These are phyloP conservation scores for Drosophila melanosoma DNA, from an alignment of 2,888 invertebrate genomes.

Conservation along the genomic window DNA sequence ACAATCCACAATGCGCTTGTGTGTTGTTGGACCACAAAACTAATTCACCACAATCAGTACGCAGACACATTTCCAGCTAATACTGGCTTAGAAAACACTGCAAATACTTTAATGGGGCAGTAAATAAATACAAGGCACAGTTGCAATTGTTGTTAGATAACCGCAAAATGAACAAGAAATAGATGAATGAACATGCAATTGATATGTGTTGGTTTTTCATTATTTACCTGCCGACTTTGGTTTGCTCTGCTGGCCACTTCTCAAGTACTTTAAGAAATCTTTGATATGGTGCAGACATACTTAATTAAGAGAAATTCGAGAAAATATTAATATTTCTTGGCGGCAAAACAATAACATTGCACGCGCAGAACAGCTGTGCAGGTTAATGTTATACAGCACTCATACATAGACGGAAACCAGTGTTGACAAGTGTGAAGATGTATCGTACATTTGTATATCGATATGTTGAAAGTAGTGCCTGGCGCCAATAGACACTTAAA, in stretches of 20 bases:
- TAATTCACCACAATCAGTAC: neutral
- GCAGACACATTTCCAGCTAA: neutral
- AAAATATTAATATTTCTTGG: constrained; percentile 33
- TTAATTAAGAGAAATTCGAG: constrained; percentile 20
- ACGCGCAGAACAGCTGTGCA: constrained; percentile 44
- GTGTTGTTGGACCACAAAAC: neutral
- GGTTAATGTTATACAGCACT: constrained; percentile 19
- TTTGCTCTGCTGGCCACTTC: constrained; percentile 91
- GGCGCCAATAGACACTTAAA: constrained; percentile 11
- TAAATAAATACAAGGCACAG: constrained; percentile 5
- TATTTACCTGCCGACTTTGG: constrained; percentile 90
- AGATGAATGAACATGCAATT: constrained; percentile 53
- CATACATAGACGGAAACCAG: neutral
- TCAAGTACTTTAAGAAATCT: constrained; percentile 90
- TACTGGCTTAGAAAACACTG: neutral
- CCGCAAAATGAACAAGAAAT: constrained; percentile 14
- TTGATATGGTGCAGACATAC: constrained; percentile 90
- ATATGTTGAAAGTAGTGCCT: neutral
- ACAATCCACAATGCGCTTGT: constrained; percentile 17
- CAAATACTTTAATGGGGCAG: neutral
- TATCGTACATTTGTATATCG: constrained; percentile 30
- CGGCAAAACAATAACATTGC: constrained; percentile 62
- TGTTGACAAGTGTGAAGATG: constrained; percentile 5
- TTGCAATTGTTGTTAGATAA: constrained; percentile 63
- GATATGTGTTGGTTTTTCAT: neutral